Conservation (phyloP, 2,888 invertebrate genomes). For the Hymenopus coronatus region DNA sequence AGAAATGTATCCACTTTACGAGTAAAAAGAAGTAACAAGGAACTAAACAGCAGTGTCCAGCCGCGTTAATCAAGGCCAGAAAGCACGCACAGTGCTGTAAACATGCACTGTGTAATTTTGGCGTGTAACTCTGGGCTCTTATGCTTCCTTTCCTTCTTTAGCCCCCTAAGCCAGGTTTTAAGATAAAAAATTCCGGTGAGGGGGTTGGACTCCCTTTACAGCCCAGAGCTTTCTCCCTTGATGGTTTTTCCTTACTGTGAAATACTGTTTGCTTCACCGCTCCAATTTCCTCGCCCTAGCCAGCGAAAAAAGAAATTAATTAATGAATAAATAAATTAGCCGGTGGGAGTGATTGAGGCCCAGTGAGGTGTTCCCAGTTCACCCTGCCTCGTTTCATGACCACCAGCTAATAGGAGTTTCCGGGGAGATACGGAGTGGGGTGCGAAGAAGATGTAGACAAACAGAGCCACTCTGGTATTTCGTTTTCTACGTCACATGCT, state of each 20-base stretch:
- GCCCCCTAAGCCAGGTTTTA: background rate
- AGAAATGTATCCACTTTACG: background rate
- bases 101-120: background rate
- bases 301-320: constrained; percentile 46
- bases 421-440: background rate
- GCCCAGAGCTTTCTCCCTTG: constrained; percentile 6
- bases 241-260: constrained; percentile 14
- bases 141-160: background rate
- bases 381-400: background rate
- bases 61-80: background rate
- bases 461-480: background rate
- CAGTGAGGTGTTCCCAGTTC: background rate
- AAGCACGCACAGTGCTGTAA: background rate
- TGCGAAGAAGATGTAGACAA: background rate
- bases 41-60: background rate
- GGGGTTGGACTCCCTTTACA: constrained; percentile 11
- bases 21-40: background rate
- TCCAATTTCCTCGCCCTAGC: constrained; percentile 30
- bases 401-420: background rate
- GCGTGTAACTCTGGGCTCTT: background rate
- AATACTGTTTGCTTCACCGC: constrained; percentile 4
- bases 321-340: constrained; percentile 49
- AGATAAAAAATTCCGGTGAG: background rate
- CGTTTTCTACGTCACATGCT: background rate
- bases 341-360: constrained; percentile 7